phyloP scores from a whole-genome alignment of 2,797 vertebrate genomes.

The Anguilla megastoma region DNA sequence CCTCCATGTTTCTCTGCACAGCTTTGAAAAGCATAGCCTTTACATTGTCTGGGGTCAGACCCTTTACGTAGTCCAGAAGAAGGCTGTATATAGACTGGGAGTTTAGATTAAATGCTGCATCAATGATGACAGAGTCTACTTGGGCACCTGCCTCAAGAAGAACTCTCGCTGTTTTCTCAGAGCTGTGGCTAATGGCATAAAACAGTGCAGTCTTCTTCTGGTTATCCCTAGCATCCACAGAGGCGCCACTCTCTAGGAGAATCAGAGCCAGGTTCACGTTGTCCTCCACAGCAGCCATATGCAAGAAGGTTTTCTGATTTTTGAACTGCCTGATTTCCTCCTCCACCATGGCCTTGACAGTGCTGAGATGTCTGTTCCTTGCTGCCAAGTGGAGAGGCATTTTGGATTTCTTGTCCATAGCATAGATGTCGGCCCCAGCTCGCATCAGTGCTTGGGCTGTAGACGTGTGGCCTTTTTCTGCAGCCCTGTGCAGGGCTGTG shows the following conservation, averaged over 20 bases:
- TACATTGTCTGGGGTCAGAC: slow-evolving; percentile 56
- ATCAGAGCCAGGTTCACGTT: slow-evolving; percentile 62
- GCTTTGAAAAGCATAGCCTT: slow-evolving; percentile 73
- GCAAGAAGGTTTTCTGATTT: slow-evolving; percentile 68
- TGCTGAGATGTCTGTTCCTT: slow-evolving; percentile 55
- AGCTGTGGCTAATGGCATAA: slow-evolving; percentile 59
- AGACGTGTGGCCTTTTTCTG: slow-evolving; percentile 61
- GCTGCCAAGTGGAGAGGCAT: slow-evolving; percentile 67
- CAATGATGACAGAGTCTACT: slow-evolving; percentile 54
- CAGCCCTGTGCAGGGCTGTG: slow-evolving; percentile 73
- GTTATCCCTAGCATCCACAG: slow-evolving; percentile 54
- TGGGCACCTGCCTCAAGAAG: slow-evolving; percentile 66
- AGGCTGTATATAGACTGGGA: slow-evolving; percentile 62
- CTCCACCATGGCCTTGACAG: slow-evolving; percentile 60
- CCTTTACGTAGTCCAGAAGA: slow-evolving; percentile 64
- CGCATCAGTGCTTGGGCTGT: slow-evolving; percentile 56
- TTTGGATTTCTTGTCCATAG: slow-evolving; percentile 58
- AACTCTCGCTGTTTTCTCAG: slow-evolving; percentile 59
- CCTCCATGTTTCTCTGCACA: slow-evolving; percentile 67
- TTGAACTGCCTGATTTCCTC: slow-evolving; percentile 64
- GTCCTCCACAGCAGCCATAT: slow-evolving; percentile 66
- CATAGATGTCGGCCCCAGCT: slow-evolving; percentile 62
- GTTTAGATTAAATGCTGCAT: slow-evolving; percentile 66
- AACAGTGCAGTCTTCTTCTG: slow-evolving; percentile 61
- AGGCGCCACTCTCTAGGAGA: slow-evolving; percentile 59